phyloP scores from a whole-genome alignment of 2,797 vertebrate genomes.

The Epinephelus malabaricus region DNA sequence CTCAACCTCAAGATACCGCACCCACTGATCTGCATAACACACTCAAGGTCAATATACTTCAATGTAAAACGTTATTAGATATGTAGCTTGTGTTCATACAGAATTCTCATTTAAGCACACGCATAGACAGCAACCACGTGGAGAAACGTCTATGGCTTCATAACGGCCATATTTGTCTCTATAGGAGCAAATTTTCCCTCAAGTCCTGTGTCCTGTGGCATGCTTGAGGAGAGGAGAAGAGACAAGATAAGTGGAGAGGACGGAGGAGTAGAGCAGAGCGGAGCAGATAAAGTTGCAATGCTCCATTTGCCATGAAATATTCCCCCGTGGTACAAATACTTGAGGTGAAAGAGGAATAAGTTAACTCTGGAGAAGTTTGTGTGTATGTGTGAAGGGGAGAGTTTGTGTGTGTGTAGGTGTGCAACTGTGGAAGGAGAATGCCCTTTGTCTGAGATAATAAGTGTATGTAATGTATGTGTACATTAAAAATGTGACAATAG shows the following conservation, averaged over 20 bases:
- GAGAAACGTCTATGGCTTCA: neutral
- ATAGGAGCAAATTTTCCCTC: constrained; percentile 36
- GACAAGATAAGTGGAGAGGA: constrained; percentile 75
- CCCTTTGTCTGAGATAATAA: neutral
- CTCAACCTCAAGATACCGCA: neutral
- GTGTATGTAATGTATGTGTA: neutral
- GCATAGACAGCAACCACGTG: neutral
- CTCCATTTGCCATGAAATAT: constrained; percentile 74
- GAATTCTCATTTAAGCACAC: neutral
- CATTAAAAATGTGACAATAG: constrained; percentile 1
- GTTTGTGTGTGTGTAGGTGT: neutral
- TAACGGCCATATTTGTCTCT: constrained; percentile 25
- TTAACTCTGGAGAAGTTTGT: constrained; percentile 61
- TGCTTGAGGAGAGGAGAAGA: constrained; percentile 54
- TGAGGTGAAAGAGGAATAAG: constrained; percentile 58
- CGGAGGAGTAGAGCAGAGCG: constrained; percentile 55
- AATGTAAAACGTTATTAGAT: constrained; percentile 2
- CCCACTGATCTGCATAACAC: neutral
- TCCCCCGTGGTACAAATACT: constrained; percentile 64
- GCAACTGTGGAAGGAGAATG: neutral
- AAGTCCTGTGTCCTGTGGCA: constrained; percentile 47
- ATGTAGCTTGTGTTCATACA: neutral
- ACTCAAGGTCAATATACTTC: neutral
- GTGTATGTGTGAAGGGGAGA: constrained; percentile 6
- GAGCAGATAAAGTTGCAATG: constrained; percentile 69